phyloP scores from a whole-genome alignment of 1,140 invertebrate genomes.

The Trachymyrmex cornetzi region DNA sequence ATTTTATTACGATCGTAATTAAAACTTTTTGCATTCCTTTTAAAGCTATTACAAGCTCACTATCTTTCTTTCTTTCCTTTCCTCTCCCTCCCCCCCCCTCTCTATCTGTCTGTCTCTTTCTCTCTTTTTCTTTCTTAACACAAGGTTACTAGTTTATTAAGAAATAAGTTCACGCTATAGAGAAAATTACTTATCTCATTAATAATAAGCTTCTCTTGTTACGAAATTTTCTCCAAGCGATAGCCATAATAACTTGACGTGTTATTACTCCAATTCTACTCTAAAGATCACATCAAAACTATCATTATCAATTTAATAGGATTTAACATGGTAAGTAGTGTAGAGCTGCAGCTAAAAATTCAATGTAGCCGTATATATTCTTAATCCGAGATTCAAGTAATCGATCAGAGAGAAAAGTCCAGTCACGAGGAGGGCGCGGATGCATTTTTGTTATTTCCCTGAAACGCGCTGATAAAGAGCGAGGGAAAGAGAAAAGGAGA shows the following conservation, averaged over 20 bases:
- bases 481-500: background rate
- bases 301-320: constrained; percentile 12
- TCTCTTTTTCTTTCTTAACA: background rate
- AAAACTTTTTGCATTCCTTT: constrained; percentile 17
- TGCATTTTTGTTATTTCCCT: constrained; percentile 12
- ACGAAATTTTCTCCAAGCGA: constrained; percentile 5
- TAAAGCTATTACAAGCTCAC: constrained; percentile 10
- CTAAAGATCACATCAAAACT: background rate
- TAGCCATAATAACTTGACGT: background rate
- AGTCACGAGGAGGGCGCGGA: background rate
- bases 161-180: background rate
- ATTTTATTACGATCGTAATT: constrained; percentile 15
- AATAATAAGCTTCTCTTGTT: constrained; percentile 34
- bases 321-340: background rate
- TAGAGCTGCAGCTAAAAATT: background rate
- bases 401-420: background rate
- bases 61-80: background rate
- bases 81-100: background rate
- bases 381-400: background rate
- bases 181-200: constrained; percentile 37
- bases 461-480: constrained; percentile 1
- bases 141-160: background rate
- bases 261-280: background rate
- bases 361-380: background rate
- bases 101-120: background rate